These are phyloP conservation scores for Amia ocellicauda DNA, from an alignment of 2,113 vertebrate genomes.

Conservation along the genomic window DNA sequence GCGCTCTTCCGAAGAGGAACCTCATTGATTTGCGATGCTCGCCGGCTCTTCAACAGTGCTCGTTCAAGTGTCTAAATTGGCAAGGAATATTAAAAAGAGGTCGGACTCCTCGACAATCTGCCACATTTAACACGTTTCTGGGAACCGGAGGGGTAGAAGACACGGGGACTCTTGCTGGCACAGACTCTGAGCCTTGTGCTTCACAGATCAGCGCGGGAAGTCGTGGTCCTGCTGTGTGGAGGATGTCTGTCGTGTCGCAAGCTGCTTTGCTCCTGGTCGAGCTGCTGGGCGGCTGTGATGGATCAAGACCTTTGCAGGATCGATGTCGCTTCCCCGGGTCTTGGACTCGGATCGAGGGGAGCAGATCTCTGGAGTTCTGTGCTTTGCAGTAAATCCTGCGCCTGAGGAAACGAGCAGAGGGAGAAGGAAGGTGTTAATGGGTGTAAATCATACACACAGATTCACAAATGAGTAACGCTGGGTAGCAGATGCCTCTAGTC, in stretches of 20 bases:
- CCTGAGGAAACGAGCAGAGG: neutral
- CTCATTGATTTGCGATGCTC: constrained; percentile 48
- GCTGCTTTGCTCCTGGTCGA: no score
- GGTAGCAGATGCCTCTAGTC: no score
- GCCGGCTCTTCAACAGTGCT: constrained; percentile 18
- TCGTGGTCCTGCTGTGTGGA: no score
- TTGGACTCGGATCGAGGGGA: no score
- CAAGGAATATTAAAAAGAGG: constrained; percentile 48
- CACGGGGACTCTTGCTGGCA: constrained; percentile 20
- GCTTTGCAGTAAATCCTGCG: no score
- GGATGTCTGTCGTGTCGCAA: no score
- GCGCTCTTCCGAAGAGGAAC: constrained; percentile 48
- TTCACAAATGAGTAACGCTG: no score
- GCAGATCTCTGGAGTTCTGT: no score
- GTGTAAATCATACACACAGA: neutral
- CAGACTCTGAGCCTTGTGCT: constrained; percentile 4
- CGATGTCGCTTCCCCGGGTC: constrained; percentile 61
- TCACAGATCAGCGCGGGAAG: no score
- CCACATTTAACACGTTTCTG: constrained; percentile 53
- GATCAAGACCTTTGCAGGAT: constrained; percentile 51
- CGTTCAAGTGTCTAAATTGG: constrained; percentile 48
- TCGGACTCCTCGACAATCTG: constrained; percentile 38
- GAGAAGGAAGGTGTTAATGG: neutral
- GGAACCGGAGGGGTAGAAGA: constrained; percentile 20
- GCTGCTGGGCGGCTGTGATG: no score